Conservation (phyloP, 2,888 invertebrate genomes). For the Temnothorax rugatulus region DNA sequence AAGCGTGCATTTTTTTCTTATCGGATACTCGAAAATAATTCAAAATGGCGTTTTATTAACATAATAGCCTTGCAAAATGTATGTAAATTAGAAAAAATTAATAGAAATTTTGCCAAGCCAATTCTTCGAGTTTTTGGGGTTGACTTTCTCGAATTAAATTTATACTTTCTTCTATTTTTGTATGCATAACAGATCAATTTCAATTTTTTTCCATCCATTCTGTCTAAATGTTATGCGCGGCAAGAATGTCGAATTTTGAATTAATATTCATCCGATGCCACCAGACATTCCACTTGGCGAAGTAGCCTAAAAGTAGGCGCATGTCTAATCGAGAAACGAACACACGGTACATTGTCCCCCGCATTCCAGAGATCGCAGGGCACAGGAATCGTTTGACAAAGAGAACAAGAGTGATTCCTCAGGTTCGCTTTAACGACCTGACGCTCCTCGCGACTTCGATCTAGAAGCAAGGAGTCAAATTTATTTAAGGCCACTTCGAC, state of each 20-base stretch:
- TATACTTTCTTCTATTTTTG: conserved; percentile 3
- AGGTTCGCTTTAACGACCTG: background rate
- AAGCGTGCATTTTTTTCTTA: background rate
- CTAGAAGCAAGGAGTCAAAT: no score
- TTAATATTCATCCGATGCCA: conserved; percentile 12
- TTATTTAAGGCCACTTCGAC: no score
- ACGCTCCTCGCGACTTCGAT: background rate
- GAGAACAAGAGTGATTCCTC: conserved; percentile 8
- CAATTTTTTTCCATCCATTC: background rate
- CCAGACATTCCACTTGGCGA: conserved; percentile 2
- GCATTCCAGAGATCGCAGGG: conserved; percentile 9
- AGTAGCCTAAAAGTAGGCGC: background rate
- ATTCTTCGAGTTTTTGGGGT: background rate
- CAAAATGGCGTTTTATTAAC: background rate
- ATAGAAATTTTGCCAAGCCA: background rate
- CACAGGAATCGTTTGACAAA: background rate
- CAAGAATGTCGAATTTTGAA: background rate
- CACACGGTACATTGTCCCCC: background rate
- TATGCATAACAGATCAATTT: background rate
- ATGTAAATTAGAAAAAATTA: background rate
- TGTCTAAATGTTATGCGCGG: background rate
- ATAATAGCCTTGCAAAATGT: background rate
- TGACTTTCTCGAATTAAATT: background rate
- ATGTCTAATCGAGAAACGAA: background rate
- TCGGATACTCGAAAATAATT: background rate